Evolutionary conservation across 2,888 invertebrate species (phyloP).

Genomic region (Psylliodes chrysocephalus): DNA sequence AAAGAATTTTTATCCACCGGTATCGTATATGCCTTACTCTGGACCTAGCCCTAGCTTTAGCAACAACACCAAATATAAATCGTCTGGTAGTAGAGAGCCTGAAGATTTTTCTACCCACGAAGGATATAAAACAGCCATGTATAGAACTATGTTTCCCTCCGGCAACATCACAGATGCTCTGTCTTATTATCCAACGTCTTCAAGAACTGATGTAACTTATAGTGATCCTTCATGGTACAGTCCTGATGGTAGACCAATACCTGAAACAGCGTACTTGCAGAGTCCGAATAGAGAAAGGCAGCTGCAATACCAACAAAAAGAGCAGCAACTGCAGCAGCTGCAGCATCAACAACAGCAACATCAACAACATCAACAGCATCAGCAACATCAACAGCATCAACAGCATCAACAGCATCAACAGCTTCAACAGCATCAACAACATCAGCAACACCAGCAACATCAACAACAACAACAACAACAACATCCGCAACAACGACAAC

Average conservation of each 20-base stretch:
- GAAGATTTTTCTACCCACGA: constrained; percentile 73
- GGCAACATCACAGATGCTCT: constrained; percentile 82
- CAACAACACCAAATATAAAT: constrained; percentile 65
- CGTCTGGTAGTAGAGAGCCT: constrained; percentile 66
- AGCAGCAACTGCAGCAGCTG: constrained; percentile 14
- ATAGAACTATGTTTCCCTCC: constrained; percentile 76
- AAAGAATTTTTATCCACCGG: constrained; percentile 67
- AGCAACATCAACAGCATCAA: constrained; percentile 52
- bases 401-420: constrained; percentile 49
- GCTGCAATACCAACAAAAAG: constrained; percentile 49
- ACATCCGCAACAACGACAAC: constrained; percentile 24
- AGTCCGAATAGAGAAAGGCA: constrained; percentile 59
- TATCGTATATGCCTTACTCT: constrained; percentile 65
- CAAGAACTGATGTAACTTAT: constrained; percentile 68
- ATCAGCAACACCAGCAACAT: constrained; percentile 41
- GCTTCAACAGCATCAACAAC: constrained; percentile 52
- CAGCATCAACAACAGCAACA: not conserved
- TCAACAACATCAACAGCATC: constrained; percentile 42
- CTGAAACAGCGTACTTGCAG: constrained; percentile 66
- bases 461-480: constrained; percentile 50
- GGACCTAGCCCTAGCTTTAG: constrained; percentile 18
- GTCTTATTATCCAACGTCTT: constrained; percentile 82
- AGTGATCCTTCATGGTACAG: constrained; percentile 70
- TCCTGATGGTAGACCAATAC: constrained; percentile 60
- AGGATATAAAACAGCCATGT: constrained; percentile 72